These are phyloP conservation scores for Zaprionus lachaisei DNA, from an alignment of 1,140 invertebrate species.

Conservation along the genomic window DNA sequence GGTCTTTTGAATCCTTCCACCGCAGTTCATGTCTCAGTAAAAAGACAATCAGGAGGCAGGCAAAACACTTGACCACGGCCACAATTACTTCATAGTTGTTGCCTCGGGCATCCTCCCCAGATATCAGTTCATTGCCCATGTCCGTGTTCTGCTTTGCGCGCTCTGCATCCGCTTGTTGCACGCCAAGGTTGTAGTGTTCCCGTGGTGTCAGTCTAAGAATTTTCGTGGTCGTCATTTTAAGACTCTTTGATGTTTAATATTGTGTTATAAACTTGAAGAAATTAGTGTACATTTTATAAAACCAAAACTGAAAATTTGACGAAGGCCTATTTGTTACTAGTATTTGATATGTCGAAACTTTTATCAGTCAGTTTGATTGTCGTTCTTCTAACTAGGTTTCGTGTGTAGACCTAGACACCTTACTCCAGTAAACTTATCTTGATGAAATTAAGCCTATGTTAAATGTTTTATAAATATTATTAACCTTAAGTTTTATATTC, in stretches of 20 bases:
- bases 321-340: background rate
- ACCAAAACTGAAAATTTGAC: background rate
- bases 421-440: too few species aligned
- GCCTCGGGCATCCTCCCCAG: too few species aligned
- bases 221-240: slow-evolving; percentile 22
- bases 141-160: background rate
- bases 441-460: too few species aligned
- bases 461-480: too few species aligned
- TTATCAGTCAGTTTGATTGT: too few species aligned
- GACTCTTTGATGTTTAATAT: background rate
- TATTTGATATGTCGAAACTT: too few species aligned
- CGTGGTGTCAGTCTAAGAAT: background rate
- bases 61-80: background rate
- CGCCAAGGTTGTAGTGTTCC: too few species aligned
- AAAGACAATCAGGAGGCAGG: background rate
- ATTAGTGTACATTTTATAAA: background rate
- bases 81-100: background rate
- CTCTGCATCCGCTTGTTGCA: background rate
- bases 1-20: background rate
- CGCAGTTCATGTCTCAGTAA: background rate
- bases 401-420: too few species aligned
- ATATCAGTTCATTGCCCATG: background rate
- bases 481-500: too few species aligned
- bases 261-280: background rate
- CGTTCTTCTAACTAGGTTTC: too few species aligned